Evolutionary conservation across 2,113 vertebrate genomes (phyloP), one percentile per base, ranked within the genome.

Genomic region (Passer montanus): DNA sequence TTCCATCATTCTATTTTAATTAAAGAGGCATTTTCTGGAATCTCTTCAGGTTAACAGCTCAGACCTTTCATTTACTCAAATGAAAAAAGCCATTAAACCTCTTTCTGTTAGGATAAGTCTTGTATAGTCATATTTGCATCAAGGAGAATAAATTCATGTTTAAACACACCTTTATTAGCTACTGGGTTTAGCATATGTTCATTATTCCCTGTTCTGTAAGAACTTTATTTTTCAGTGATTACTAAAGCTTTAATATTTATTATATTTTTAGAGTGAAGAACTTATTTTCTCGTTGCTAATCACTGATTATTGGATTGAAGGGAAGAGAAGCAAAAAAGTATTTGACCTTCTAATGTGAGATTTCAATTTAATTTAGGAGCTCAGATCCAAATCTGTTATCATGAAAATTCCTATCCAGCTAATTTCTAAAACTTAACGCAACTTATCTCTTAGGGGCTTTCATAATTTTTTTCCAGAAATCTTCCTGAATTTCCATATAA

Each of bases 1-100:
- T 94, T 94, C 58, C 47, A 59, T 89, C 35, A 41, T 60, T 94
- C 30, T 86, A 43, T 75, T 95, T 30, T 84, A 70, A 94, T 64
- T 90, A 58, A 76, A 91, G 68, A 62, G 30, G 11, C 13, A 69
- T 87, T 88, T 95, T 94, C 52, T 86, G 56, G 23, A 75, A 64
- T 89, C 12, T 50, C 19, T 89, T 93, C 66, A 79, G 87, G 39
- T 73, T 87, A 91, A 21, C 27, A 64, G 47, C 22, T 96, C 30
- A 73, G 21, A 67, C 46, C 6, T 76, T 41, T 74, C 59, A 56
- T 55, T 64, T 63, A 24, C 49, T 74, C 91, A 94, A 70, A 77
- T 35, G 17, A 77, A 94, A 94, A 63, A 89, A 70, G 24, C 86
- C 31, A 82, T 14, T 72, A 83, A 78, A 55, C 16, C 1, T 3